Base-by-base conservation (phyloP, 2,113 vertebrate species). In the Plecotus auritus region DNA sequence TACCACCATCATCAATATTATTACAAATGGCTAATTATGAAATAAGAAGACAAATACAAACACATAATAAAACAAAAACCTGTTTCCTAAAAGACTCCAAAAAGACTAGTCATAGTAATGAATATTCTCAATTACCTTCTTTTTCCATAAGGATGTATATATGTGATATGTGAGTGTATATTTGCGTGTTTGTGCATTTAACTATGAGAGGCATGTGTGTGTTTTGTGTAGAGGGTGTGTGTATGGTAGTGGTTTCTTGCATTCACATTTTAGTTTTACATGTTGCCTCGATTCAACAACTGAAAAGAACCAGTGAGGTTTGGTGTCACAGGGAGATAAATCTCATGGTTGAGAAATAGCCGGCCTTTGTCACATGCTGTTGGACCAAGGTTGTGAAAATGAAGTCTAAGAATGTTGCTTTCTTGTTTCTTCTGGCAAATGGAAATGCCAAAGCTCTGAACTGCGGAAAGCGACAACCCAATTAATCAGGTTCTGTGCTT, bases 401-500 rank as follows among this genome's bases (percentile, higher is more conserved):
- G 45, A 54, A 88, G 82, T 54, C 42, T 61, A 93, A 81, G 81
- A 97, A 94, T 92, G 74, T 73, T 82, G 77, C 80, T 86, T 92
- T 96, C 87, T 94, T 96, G 78, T 94, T 93, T 56, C 94, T 90
- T 78, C 81, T 97, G 91, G 96, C 77, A 94, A 97, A 96, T 81
- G 16, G 86, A 97, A 95, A 93, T 70, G 87, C 94, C 95, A 94
- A 93, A 93, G 84, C 97, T 96, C 95, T 96, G 84, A 91, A 92
- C 10, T 84, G 87, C 90, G 95, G 89, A 64, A 87, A 97, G 70
- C 90, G 94, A 96, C 97, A 96, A 91, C 80, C 80, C 87, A 96
- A 95, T 97, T 97, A 97, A 97, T 97, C 93, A 97, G 93, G 32
- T 56, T 88, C 84, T 7, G 1, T 28, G 28, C 92, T 97, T 95